phyloP scores from a whole-genome alignment of 2,888 invertebrate genomes.

The Sipha maydis region DNA sequence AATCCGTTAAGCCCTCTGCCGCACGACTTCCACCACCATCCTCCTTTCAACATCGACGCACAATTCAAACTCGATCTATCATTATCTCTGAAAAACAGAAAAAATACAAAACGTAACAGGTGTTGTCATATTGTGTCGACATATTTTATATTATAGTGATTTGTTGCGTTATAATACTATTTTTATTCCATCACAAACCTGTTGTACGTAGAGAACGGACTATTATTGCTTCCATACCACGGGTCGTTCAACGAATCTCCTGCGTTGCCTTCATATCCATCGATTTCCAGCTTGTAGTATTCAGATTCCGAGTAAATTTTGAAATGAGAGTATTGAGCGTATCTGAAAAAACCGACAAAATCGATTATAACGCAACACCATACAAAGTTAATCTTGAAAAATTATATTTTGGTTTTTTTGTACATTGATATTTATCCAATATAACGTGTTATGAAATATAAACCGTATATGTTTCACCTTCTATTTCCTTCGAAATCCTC shows the following conservation, averaged over 20 bases:
- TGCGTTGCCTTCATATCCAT: constrained; percentile 90
- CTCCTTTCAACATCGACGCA: constrained; percentile 92
- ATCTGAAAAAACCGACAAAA: constrained; percentile 70
- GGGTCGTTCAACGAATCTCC: constrained; percentile 93
- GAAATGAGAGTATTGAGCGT: constrained; percentile 90
- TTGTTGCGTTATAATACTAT: too few species aligned
- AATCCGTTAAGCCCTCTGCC: constrained; percentile 89
- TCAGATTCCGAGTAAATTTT: constrained; percentile 92
- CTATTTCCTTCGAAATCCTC: constrained; percentile 94
- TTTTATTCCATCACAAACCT: constrained; percentile 71
- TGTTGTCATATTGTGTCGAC: background rate
- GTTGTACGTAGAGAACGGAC: constrained; percentile 92
- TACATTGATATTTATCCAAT: background rate
- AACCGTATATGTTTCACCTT: constrained; percentile 71
- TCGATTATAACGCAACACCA: background rate
- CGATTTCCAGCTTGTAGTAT: constrained; percentile 91
- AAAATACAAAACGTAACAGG: too few species aligned
- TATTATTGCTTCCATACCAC: constrained; percentile 93
- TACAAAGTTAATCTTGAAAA: background rate
- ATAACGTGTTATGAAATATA: background rate
- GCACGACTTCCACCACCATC: constrained; percentile 97
- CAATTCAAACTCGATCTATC: constrained; percentile 91
- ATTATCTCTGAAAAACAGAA: constrained; percentile 77
- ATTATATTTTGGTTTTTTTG: background rate
- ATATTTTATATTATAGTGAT: background rate